Base-by-base conservation (phyloP, 2,888 invertebrate genomes). In the Gortyna flavago region DNA sequence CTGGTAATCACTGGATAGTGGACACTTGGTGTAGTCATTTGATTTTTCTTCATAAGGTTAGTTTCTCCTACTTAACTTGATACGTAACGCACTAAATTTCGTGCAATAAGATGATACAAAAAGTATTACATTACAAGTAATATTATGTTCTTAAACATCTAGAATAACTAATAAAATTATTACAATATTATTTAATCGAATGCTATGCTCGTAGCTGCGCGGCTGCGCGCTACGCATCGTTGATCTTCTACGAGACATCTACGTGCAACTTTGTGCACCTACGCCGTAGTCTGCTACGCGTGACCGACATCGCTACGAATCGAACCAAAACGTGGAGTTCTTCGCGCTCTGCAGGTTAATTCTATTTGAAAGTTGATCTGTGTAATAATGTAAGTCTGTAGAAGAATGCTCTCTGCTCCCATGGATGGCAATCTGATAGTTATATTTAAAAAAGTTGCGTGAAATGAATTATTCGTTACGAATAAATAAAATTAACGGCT, bases 241-340 rank as follows among this genome's bases (percentile, higher is more conserved):
- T 81, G 77, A 54, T 38, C 59, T 64, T 62, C 75, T 81, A 69
- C 80, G 67, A 79, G 71, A 48, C 29, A 54, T 62, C 67, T 75
- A 73, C 48, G 35, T 57, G 65, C 80, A 74, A n/a, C 9, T n/a
- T 44, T 29, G 80, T 79, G 79, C 74, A n/a, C 67, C 80, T 80
- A 79, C 79, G 80, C 54, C 75, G 81, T 80, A 79, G 79, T 29
- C 41, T 13, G 79, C 79, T 80, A 75, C 79, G 80, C 74, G 18
- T 80, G 35, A 54, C 35, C n/a, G 41, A 67, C 9, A 44, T 74
- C 32, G 59, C 80, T 80, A 73, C 79, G 80, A 65, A 51, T 35
- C 25, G 16, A 9, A 66, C 18, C n/a, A n/a, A 59, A 73, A 13
- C n/a, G 6, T 32, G 8, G 25, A 16, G 25, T 25, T 78, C 54